Base-by-base conservation (phyloP, 2,888 invertebrate species). In the Athripsodes cinereus region DNA sequence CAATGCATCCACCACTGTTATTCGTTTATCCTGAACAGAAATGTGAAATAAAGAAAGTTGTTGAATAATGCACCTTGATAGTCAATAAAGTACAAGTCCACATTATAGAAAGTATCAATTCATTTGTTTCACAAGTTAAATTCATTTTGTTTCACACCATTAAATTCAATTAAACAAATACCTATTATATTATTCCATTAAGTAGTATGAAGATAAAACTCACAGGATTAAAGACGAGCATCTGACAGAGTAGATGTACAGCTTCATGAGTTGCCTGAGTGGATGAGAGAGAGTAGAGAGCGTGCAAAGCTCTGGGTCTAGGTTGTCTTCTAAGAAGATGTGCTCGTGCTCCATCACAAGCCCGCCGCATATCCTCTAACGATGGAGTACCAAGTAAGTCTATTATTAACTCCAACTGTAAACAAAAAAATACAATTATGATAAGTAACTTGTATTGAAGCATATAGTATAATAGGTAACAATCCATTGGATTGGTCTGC, bases 141-240 rank as follows among this genome's bases (percentile, higher is more conserved):
- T n/a, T n/a, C n/a, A n/a, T n/a, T n/a, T n/a, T n/a, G n/a, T n/a
- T n/a, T n/a, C n/a, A n/a, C n/a, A n/a, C n/a, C n/a, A n/a, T n/a
- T n/a, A n/a, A n/a, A n/a, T n/a, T n/a, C n/a, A n/a, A n/a, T n/a
- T n/a, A n/a, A n/a, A n/a, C n/a, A n/a, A n/a, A n/a, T n/a, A n/a
- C n/a, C n/a, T n/a, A n/a, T n/a, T n/a, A n/a, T n/a, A n/a, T n/a
- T n/a, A n/a, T n/a, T n/a, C n/a, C n/a, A n/a, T n/a, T n/a, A n/a
- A n/a, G n/a, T n/a, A n/a, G n/a, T n/a, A n/a, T n/a, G n/a, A n/a
- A n/a, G n/a, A n/a, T 26, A 47, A 8, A 52, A 78, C 86, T 84
- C 80, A 92, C 95, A 58, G 99, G 97, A 81, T 99, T 95, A 78
- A 99, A 98, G 63, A 95, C 92, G 61, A 99, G 83, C 96, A 99